Evolutionary conservation across 2,888 invertebrate species (phyloP), one percentile per base, ranked within the genome.

Genomic region (Cylloceria caligata): DNA sequence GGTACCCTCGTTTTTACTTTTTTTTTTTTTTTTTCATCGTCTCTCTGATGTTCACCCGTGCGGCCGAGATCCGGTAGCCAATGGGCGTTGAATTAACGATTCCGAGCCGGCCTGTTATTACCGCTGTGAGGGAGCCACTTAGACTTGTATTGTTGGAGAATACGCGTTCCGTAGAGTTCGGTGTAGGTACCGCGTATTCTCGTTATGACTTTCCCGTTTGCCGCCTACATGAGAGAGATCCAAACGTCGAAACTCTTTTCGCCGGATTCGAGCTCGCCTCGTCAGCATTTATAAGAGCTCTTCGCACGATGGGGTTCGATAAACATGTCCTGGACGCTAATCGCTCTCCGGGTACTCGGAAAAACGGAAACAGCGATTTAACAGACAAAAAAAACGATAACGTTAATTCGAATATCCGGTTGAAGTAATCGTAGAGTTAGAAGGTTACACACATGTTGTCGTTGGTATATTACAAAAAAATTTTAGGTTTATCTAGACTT

Each of bases 101-200:
- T 83, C 84, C 45, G 83, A 75, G 85, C 86, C 86, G 85, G 86
- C 87, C 87, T 88, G 87, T 88, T 86, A 88, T 88, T 88, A 88
- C 79, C 84, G 83, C 79, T 80, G 84, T 67, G 78, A 82, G 85
- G 86, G 87, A 86, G 87, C 88, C 88, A 88, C 87, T 88, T 88
- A 88, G 85, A 69, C 64, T 78, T 67, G n/a, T 45, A 69, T 77
- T 81, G 77, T 74, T 68, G 68, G 55, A 30, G 34, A 55, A 68
- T 72, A 55, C 60, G 64, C 60, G 62, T 57, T 4, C 7, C 13
- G 13, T 3, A 16, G 3, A 47, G 3, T n/a, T n/a, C 1, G 55
- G 16, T 57, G 57, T 21, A 27, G 19, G 11, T 49, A 19, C 42
- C 21, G 60, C 47, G 72, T 21, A 42, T 21, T 67, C 52, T 49